phyloP scores from a whole-genome alignment of 2,797 vertebrate species.

The Tapera naevia region DNA sequence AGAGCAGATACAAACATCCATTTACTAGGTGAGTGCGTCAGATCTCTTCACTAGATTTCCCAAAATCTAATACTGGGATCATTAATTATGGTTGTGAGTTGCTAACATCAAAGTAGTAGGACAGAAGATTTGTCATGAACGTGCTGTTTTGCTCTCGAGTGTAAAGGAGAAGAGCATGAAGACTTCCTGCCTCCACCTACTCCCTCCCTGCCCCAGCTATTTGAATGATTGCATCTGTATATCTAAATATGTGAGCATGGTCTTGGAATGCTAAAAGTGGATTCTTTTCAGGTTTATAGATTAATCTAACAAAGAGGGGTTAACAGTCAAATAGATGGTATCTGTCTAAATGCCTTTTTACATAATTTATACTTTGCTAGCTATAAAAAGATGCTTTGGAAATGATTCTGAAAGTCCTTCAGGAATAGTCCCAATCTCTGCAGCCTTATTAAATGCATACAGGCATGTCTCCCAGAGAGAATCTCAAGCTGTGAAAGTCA shows the following conservation, averaged over 20 bases:
- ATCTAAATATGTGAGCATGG: constrained; percentile 21
- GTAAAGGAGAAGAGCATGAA: background rate
- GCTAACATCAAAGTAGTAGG: background rate
- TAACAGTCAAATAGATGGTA: constrained; percentile 55
- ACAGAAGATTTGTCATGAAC: background rate
- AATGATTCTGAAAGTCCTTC: constrained; percentile 68
- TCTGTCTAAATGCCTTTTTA: constrained; percentile 67
- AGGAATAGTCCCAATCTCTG: constrained; percentile 73
- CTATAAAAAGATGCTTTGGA: constrained; percentile 76
- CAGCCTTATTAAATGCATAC: constrained; percentile 78
- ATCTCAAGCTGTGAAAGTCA: constrained; percentile 79
- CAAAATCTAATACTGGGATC: background rate
- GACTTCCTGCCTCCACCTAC: background rate
- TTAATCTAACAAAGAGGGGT: constrained; percentile 63
- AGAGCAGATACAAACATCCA: background rate
- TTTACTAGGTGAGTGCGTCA: background rate
- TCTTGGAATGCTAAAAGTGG: constrained; percentile 30
- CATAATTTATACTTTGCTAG: constrained; percentile 66
- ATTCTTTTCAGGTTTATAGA: constrained; percentile 47
- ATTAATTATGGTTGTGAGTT: background rate
- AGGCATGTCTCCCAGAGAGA: constrained; percentile 75
- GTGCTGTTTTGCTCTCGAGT: background rate
- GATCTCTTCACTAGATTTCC: background rate
- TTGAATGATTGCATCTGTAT: constrained; percentile 15
- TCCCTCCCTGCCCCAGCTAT: background rate